Conservation (phyloP, 1,140 invertebrate species). For the Trachymyrmex septentrionalis region DNA sequence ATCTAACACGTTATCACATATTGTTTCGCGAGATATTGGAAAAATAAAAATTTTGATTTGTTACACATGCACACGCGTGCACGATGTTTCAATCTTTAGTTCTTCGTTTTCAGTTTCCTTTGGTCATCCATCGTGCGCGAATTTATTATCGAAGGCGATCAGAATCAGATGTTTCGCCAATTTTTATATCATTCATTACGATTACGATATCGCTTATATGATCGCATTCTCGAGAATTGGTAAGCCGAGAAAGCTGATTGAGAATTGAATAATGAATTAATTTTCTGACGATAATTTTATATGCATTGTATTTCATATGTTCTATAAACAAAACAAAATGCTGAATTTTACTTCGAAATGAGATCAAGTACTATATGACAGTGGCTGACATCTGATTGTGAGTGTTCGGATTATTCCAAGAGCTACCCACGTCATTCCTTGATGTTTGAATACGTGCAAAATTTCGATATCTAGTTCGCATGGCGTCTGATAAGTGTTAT, state of each 20-base stretch:
- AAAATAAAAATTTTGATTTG: constrained; percentile 62
- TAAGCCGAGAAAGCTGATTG: neutral
- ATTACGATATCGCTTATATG: neutral
- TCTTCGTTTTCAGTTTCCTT: constrained; percentile 14
- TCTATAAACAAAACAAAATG: neutral
- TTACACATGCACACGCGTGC: neutral
- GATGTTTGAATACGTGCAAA: neutral
- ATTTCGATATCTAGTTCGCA: constrained; percentile 11
- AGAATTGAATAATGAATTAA: constrained; percentile 26
- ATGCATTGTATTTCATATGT: neutral
- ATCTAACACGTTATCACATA: constrained; percentile 46
- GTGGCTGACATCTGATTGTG: constrained; percentile 20
- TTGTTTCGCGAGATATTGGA: constrained; percentile 25
- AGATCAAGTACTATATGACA: constrained; percentile 19
- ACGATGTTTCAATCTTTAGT: neutral
- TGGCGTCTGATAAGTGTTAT: constrained; percentile 28
- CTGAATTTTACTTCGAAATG: constrained; percentile 15
- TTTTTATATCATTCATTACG: neutral
- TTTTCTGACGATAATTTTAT: neutral
- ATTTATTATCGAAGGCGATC: neutral
- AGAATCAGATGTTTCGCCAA: neutral
- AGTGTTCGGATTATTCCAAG: constrained; percentile 36
- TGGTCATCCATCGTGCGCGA: constrained; percentile 8
- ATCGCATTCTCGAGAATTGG: neutral
- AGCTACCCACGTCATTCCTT: constrained; percentile 25